phyloP scores from a whole-genome alignment of 2,797 vertebrate species.

The Phalloptychus januarius region DNA sequence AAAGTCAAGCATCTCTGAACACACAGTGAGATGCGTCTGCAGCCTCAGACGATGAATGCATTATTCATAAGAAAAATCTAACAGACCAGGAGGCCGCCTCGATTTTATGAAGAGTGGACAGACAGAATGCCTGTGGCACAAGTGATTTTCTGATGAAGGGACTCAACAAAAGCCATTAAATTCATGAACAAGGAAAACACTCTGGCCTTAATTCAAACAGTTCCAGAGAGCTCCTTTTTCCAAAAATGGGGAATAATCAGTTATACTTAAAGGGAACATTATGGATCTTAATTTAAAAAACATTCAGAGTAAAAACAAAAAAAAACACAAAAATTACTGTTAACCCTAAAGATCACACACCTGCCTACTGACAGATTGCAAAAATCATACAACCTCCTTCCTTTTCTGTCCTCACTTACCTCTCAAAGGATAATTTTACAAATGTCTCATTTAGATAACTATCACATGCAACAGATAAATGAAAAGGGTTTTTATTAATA shows the following conservation, averaged over 20 bases:
- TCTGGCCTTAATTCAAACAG: neutral
- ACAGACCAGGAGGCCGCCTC: conserved; percentile 41
- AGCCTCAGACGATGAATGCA: conserved; percentile 67
- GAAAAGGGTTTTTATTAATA: conserved; percentile 42
- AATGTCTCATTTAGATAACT: conserved; percentile 62
- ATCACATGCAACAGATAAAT: conserved; percentile 44
- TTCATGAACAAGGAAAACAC: neutral
- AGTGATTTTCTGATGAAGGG: conserved; percentile 38
- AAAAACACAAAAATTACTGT: neutral
- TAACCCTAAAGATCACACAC: neutral
- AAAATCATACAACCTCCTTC: conserved; percentile 17
- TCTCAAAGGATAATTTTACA: conserved; percentile 53
- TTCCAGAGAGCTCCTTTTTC: neutral
- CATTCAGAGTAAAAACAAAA: neutral
- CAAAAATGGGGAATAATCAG: neutral
- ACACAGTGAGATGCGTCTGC: conserved; percentile 63
- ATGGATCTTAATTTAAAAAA: neutral
- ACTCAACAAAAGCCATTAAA: conserved; percentile 16
- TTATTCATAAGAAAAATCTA: conserved; percentile 74
- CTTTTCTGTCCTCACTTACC: conserved; percentile 37
- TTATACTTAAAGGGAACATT: neutral
- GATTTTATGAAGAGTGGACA: conserved; percentile 52
- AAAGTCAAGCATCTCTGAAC: conserved; percentile 70
- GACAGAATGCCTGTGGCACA: conserved; percentile 35
- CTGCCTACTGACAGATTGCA: conserved; percentile 7